phyloP scores from a whole-genome alignment of 2,797 vertebrate species.

The Varecia variegata region DNA sequence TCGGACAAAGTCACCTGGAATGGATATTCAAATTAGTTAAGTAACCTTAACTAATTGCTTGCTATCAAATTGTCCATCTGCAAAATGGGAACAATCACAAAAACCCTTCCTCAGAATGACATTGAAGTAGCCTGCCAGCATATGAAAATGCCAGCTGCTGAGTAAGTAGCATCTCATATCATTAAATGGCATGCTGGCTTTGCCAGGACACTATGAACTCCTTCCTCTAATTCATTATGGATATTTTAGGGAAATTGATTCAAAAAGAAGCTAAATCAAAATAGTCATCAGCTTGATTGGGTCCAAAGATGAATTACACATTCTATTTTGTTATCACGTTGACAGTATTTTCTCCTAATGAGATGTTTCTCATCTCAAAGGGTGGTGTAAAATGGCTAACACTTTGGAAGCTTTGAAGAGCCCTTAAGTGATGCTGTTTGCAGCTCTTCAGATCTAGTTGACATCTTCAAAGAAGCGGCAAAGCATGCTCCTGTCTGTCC shows the following conservation, averaged over 20 bases:
- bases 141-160: background rate
- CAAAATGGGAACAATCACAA: constrained; percentile 14
- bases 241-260: constrained; percentile 17
- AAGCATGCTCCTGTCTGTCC: background rate
- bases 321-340: constrained; percentile 26
- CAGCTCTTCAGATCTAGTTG: background rate
- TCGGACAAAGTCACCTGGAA: background rate
- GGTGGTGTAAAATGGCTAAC: background rate
- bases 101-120: background rate
- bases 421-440: background rate
- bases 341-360: background rate
- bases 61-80: background rate
- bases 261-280: constrained; percentile 39
- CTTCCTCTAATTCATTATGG: background rate
- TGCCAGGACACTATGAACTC: background rate
- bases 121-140: background rate
- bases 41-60: background rate
- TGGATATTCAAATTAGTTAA: background rate
- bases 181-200: background rate
- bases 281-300: background rate
- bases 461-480: constrained; percentile 8
- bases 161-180: background rate
- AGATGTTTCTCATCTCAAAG: background rate
- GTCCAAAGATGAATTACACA: constrained; percentile 36
- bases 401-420: background rate